A percentile compares a stretch with the other conserved stretches of the same genome.
phyloP scores from a whole-genome alignment of 2,113 vertebrate species.

The Kryptolebias marmoratus region DNA sequence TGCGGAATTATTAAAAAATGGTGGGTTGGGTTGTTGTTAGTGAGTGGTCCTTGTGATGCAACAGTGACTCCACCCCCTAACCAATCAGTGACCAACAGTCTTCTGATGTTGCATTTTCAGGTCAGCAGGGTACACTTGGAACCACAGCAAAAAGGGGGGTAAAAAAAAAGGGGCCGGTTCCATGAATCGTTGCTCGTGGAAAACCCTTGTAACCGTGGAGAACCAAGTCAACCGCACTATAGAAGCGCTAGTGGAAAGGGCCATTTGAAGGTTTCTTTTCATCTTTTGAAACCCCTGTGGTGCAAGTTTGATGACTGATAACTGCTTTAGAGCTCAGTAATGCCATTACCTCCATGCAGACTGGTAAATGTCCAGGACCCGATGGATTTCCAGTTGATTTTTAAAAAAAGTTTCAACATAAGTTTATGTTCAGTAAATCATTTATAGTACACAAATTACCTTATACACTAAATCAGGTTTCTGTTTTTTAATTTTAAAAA shows the following conservation, averaged over 20 bases:
- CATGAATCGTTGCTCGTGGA: neutral
- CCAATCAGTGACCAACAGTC: neutral
- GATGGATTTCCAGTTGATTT: neutral
- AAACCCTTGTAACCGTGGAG: too few species aligned
- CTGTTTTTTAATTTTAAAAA: neutral
- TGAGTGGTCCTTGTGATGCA: too few species aligned
- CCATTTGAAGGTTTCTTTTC: too few species aligned
- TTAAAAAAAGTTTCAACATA: neutral
- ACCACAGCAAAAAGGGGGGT: neutral
- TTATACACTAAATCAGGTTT: neutral
- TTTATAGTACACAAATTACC: neutral
- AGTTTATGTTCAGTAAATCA: neutral
- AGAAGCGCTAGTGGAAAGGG: too few species aligned
- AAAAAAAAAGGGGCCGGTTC: neutral
- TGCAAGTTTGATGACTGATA: too few species aligned
- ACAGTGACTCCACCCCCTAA: neutral
- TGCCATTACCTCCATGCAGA: neutral
- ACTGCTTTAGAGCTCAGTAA: too few species aligned
- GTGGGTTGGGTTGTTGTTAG: too few species aligned
- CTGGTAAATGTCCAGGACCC: neutral
- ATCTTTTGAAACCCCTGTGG: too few species aligned
- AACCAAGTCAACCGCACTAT: too few species aligned
- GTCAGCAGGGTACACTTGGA: neutral
- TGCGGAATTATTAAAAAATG: too few species aligned
- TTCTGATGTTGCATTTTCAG: neutral